Base-by-base conservation (phyloP, 1,140 invertebrate species). In the Hyposmocoma kahamanoa region DNA sequence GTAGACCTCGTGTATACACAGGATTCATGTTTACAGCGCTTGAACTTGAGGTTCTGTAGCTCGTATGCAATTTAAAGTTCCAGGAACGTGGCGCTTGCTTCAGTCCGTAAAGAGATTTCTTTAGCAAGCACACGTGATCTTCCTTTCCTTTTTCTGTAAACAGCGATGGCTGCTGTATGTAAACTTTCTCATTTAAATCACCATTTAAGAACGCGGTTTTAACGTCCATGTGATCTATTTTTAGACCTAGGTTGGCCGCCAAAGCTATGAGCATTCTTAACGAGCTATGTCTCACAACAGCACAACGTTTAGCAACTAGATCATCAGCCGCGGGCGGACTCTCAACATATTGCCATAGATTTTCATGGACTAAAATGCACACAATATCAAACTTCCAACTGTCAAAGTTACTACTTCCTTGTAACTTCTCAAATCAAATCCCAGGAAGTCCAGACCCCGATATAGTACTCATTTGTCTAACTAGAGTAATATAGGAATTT, bases 141-240 rank as follows among this genome's bases (percentile, higher is more conserved):
- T 19, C 17, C 50, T 42, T 38, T 44, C 9, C 8, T n/a, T n/a
- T n/a, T 41, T 42, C 22, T 11, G 20, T 13, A 19, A 64, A 65
- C 30, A 56, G 63, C 32, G 71, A 38, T 13, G 82, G 76, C 48
- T 73, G 66, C 24, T 72, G 28, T 62, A 87, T 84, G 47, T 72
- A 84, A 8, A 86, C 62, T 44, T 71, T 66, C 56, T 86, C 71
- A 4, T 86, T 62, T 32, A 86, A 53, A 1, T 60, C 43, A 34
- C 76, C 72, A 56, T 86, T 72, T 22, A 87, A 52, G 45, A 83
- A 87, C 1, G 77, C 75, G 3, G 66, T 73, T 49, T 54, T 61
- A 5, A 81, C 61, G 56, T 87, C 73, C 30, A 82, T 56, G 34
- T 83, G 70, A 10, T 50, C 46, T 41, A 41, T 47, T 13, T 72